Evolutionary conservation across 2,113 vertebrate species (phyloP).

Genomic region (Myiozetetes cayanensis): DNA sequence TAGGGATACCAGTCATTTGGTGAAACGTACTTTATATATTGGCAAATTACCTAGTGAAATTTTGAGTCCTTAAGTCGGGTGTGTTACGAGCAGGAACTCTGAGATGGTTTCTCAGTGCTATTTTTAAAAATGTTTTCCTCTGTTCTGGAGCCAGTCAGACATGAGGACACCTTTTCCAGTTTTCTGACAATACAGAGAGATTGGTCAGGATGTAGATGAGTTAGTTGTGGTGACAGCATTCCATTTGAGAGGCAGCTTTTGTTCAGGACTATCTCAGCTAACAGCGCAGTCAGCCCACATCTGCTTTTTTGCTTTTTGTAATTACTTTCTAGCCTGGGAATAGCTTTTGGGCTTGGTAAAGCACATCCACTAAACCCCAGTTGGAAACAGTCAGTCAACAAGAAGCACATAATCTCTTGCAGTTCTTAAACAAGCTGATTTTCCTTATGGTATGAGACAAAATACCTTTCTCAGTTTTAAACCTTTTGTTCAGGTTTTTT

Average conservation of each 20-base stretch:
- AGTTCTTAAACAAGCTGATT: background rate
- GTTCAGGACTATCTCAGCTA: background rate
- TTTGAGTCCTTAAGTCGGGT: background rate
- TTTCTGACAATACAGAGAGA: background rate
- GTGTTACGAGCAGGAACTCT: background rate
- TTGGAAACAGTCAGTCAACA: background rate
- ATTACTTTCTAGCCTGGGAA: background rate
- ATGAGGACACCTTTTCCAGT: background rate
- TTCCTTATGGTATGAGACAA: background rate
- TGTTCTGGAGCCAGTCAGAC: background rate
- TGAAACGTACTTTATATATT: background rate
- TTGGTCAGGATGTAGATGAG: background rate
- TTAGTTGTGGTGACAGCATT: background rate
- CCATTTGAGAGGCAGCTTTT: background rate
- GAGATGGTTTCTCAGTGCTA: background rate
- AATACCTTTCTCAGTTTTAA: background rate
- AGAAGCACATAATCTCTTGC: background rate
- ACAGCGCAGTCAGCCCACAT: background rate
- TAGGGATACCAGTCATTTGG: rapidly evolving
- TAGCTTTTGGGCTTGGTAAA: background rate
- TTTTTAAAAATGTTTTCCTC: background rate
- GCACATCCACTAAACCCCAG: background rate
- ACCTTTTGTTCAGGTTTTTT: background rate
- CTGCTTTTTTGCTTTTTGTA: background rate
- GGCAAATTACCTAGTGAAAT: background rate